A percentile compares a stretch with the other conserved stretches of the same genome.
phyloP scores from a whole-genome alignment of 2,797 vertebrate species.

The Crypturellus tataupa region DNA sequence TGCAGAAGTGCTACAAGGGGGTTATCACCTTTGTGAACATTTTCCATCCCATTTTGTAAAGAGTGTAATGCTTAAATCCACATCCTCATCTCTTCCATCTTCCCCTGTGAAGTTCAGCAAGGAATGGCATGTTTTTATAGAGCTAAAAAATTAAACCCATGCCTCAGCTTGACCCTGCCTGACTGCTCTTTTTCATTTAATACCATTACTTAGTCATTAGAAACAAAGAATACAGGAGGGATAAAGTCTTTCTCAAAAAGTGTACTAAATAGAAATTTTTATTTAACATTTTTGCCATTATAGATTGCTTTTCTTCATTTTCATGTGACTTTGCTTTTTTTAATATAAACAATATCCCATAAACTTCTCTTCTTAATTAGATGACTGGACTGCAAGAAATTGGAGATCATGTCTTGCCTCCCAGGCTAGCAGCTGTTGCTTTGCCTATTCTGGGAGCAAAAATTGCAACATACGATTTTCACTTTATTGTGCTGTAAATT shows the following conservation, averaged over 20 bases:
- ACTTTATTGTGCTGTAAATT: neutral
- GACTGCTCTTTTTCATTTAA: neutral
- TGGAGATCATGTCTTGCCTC: neutral
- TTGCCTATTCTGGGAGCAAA: neutral
- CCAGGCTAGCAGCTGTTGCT: neutral
- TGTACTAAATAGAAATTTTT: neutral
- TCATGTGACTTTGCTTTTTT: neutral
- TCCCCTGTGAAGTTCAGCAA: neutral
- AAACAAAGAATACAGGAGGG: neutral
- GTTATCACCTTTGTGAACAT: neutral
- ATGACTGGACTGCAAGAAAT: neutral
- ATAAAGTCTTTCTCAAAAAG: neutral
- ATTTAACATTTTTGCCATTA: neutral
- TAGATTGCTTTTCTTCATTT: neutral
- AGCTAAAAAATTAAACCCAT: conserved; percentile 42
- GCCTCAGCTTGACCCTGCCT: neutral
- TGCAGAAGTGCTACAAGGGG: neutral
- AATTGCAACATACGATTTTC: neutral
- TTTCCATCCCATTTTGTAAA: neutral
- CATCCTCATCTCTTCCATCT: neutral
- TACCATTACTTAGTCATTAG: neutral
- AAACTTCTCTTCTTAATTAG: neutral
- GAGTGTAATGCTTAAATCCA: neutral
- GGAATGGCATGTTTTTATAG: conserved; percentile 14
- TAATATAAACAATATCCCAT: neutral